Evolutionary conservation across 2,888 invertebrate genomes (phyloP).

Genomic region (Epiblema foenella): DNA sequence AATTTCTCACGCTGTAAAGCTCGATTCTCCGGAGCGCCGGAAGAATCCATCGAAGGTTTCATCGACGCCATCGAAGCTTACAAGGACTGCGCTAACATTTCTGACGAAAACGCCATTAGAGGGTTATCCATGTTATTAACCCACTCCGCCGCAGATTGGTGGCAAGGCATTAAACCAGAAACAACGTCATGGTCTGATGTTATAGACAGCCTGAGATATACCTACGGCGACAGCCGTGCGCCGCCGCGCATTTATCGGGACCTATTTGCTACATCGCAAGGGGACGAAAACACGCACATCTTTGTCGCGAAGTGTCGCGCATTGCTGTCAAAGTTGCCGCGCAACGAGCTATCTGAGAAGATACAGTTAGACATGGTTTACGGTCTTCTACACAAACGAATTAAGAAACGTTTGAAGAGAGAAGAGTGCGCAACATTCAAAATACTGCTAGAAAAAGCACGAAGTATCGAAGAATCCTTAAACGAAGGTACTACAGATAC

Average conservation of each 20-base stretch:
- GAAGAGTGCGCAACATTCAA: no score
- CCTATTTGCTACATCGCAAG: background rate
- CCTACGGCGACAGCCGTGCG: background rate
- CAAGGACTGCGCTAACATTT: background rate
- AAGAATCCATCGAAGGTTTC: background rate
- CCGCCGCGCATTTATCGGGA: background rate
- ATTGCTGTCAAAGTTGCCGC: background rate
- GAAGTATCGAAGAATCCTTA: no score
- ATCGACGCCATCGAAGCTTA: slow-evolving; percentile 1
- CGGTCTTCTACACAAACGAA: no score
- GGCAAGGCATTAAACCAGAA: background rate
- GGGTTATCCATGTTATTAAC: background rate
- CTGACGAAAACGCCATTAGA: background rate
- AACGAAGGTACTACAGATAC: no score
- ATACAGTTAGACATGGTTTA: no score
- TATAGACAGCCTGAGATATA: background rate
- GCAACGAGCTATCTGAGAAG: background rate
- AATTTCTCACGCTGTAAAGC: no score
- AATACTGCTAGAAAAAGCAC: no score
- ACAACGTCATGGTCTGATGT: background rate
- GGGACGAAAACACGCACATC: background rate
- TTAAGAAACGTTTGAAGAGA: no score
- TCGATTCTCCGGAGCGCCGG: background rate
- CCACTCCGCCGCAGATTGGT: background rate
- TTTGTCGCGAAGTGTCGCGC: background rate